Base-by-base conservation (phyloP, 2,888 invertebrate species). In the Eilema sororculum region DNA sequence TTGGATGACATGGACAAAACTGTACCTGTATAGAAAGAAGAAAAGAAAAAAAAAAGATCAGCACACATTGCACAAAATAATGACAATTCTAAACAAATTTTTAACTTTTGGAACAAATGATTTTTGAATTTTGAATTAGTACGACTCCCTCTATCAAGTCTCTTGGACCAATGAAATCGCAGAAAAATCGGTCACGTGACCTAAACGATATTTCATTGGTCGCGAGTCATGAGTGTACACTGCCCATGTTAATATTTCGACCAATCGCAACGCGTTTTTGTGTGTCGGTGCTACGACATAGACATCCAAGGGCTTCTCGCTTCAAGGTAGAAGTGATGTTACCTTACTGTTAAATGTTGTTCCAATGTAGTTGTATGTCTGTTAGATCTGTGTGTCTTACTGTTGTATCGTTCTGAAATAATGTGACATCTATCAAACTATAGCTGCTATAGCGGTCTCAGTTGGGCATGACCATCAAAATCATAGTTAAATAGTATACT, bases 251-350 rank as follows among this genome's bases (percentile, higher is more conserved):
- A 41, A 41, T 41, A 41, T 41, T 16, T 41, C 13, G 8, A 22
- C 37, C 37, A 41, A 28, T 25, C n/a, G 20, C 46, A 46, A 2
- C 9, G 30, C 24, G 59, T 59, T 59, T 66, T 66, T 66, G 66
- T 66, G 41, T 66, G 58, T 59, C 25, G 37, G 58, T 3, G 10
- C 25, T 41, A 59, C n/a, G n/a, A n/a, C n/a, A 37, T 82, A 80
- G 77, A 78, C 61, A 75, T 73, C 82, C 79, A 63, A 76, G 81
- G 83, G 87, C 86, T 87, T 87, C 62, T 52, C 69, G 89, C 89
- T 89, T 87, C 71, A 66, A 80, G 77, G 80, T 84, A 79, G 75
- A 81, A 76, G 65, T 80, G 71, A 69, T 67, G 65, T 59, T 62
- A 58, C 24, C 68, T 75, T 76, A 73, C 70, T 69, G 61, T 56